Evolutionary conservation across 2,797 vertebrate genomes (phyloP).

Genomic region (Rallus crepitans): DNA sequence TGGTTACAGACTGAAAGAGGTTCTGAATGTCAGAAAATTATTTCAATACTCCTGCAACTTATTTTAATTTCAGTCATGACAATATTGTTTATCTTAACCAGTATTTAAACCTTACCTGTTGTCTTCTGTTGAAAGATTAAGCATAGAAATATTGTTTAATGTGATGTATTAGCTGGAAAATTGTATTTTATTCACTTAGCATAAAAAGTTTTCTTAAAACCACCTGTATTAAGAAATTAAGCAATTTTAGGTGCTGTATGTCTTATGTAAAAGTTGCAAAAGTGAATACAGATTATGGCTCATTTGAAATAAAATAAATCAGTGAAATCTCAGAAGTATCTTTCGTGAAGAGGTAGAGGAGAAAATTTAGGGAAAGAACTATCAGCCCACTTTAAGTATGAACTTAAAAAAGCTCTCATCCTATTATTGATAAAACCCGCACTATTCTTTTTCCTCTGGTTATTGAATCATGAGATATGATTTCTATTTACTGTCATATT

Average conservation of each 20-base stretch:
- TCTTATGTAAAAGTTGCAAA: background rate
- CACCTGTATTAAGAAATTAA: background rate
- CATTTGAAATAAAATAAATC: background rate
- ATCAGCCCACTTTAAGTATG: background rate
- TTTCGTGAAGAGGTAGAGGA: background rate
- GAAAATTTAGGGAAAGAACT: background rate
- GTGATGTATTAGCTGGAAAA: background rate
- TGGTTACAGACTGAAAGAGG: background rate
- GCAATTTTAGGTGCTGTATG: background rate
- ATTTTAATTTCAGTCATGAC: background rate
- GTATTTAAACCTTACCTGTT: background rate
- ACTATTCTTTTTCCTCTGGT: background rate
- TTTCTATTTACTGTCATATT: background rate
- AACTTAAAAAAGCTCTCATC: background rate
- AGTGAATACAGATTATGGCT: background rate
- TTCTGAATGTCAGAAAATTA: background rate
- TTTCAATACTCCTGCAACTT: background rate
- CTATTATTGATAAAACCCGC: background rate
- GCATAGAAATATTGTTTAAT: accelerated
- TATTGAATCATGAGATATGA: background rate
- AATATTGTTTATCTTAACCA: background rate
- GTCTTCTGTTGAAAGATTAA: background rate
- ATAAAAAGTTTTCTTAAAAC: background rate
- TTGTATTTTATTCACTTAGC: background rate
- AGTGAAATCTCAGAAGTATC: background rate